phyloP scores from a whole-genome alignment of 2,113 vertebrate genomes.

The Hirundichthys speculiger region DNA sequence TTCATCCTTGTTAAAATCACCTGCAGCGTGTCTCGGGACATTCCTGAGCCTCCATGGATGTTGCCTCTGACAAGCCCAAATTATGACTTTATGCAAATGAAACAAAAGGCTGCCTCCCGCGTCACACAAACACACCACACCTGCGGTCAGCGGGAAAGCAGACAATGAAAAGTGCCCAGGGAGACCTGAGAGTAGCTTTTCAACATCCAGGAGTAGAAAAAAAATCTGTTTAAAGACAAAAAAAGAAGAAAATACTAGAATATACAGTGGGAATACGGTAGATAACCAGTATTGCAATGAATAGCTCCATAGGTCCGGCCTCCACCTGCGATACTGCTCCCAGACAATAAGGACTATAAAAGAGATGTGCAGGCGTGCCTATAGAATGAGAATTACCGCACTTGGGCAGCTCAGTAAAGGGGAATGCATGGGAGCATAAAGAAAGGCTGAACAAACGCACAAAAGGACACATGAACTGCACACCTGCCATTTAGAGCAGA shows the following conservation, averaged over 20 bases:
- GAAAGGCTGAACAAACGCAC: neutral
- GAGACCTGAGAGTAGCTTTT: constrained; percentile 16
- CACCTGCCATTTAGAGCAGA: neutral
- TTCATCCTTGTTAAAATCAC: constrained; percentile 4
- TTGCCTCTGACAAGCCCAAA: constrained; percentile 13
- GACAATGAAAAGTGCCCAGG: constrained; percentile 51
- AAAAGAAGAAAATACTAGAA: neutral
- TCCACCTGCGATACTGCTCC: constrained; percentile 45
- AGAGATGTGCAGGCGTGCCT: constrained; percentile 9
- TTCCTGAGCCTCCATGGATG: constrained; percentile 2
- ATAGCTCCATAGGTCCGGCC: constrained; percentile 24
- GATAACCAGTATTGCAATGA: constrained; percentile 17
- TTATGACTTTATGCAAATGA: constrained; percentile 51
- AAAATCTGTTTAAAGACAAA: neutral
- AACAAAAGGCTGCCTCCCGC: constrained; percentile 16
- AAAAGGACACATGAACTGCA: neutral
- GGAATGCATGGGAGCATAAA: neutral
- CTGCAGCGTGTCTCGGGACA: neutral
- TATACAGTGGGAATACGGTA: constrained; percentile 28
- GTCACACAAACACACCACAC: constrained; percentile 28
- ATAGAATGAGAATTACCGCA: constrained; percentile 17
- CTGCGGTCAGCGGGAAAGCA: constrained; percentile 39
- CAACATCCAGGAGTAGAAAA: constrained; percentile 2
- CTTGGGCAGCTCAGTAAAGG: constrained; percentile 6
- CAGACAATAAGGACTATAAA: constrained; percentile 58